phyloP scores from a whole-genome alignment of 1,140 invertebrate genomes.

The Littorina saxatilis region DNA sequence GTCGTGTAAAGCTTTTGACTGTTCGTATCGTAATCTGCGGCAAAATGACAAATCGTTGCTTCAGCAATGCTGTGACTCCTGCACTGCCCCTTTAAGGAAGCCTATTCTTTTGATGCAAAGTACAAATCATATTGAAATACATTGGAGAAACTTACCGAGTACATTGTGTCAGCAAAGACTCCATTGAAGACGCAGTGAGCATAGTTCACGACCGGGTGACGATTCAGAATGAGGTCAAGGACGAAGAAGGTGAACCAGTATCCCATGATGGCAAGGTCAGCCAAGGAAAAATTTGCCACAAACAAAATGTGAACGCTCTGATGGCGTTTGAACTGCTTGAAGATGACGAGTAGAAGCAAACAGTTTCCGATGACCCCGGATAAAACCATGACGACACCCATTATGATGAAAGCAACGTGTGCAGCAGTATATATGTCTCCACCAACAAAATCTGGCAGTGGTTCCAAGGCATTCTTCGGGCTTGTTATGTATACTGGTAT shows the following conservation, averaged over 20 bases:
- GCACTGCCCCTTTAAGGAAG: too few relatives aligned
- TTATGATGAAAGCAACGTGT: neutral
- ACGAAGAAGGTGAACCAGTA: conserved; percentile 31
- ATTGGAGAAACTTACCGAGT: neutral
- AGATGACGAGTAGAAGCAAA: neutral
- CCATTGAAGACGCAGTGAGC: conserved; percentile 9
- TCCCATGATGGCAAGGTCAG: neutral
- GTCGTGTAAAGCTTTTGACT: too few relatives aligned
- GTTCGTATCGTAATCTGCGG: too few relatives aligned
- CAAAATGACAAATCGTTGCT: too few relatives aligned
- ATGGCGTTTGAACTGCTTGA: too few relatives aligned
- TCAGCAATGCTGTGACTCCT: too few relatives aligned
- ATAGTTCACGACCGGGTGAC: conserved; percentile 6
- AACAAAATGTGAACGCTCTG: conserved; percentile 16
- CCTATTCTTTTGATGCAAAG: too few relatives aligned
- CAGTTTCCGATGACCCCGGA: neutral
- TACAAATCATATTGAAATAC: too few relatives aligned
- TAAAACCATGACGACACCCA: neutral
- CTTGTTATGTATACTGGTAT: too few relatives aligned
- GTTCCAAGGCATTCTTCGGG: too few relatives aligned
- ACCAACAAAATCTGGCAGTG: neutral
- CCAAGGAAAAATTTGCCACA: conserved; percentile 4
- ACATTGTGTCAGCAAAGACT: neutral
- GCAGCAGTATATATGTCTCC: neutral
- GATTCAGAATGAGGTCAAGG: conserved; percentile 21